Evolutionary conservation across 2,113 vertebrate genomes (phyloP).

Genomic region (Riparia riparia): DNA sequence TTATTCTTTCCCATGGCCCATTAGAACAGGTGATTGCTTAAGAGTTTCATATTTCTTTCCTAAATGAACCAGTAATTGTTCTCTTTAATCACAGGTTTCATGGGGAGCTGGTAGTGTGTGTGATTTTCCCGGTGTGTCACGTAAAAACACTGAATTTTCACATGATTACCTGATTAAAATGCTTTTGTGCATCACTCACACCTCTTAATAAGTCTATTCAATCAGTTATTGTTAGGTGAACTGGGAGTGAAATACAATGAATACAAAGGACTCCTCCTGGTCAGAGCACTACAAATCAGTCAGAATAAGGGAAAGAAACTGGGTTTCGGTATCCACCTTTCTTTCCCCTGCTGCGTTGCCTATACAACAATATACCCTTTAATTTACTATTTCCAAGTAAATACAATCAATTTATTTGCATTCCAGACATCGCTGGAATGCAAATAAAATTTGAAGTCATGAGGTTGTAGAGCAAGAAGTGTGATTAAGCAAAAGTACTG

Average conservation of each 20-base stretch:
- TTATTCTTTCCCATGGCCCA: neutral
- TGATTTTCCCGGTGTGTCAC: constrained; percentile 24
- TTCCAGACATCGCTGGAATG: neutral
- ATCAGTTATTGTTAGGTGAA: constrained; percentile 14
- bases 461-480: neutral
- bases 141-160: neutral
- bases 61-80: neutral
- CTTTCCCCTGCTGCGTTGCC: neutral
- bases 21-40: neutral
- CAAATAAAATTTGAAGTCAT: neutral
- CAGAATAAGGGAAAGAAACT: neutral
- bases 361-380: neutral
- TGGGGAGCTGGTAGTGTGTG: neutral
- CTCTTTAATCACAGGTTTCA: constrained; percentile 9
- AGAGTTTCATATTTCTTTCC: constrained; percentile 1
- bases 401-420: neutral
- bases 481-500: neutral
- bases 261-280: neutral
- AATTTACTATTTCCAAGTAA: neutral
- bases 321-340: neutral
- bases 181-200: constrained; percentile 7
- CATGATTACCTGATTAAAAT: constrained; percentile 1
- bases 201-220: constrained; percentile 12
- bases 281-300: neutral
- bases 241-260: neutral